These are phyloP conservation scores for Phoxinus phoxinus DNA, from an alignment of 2,113 vertebrate genomes.

Conservation along the genomic window DNA sequence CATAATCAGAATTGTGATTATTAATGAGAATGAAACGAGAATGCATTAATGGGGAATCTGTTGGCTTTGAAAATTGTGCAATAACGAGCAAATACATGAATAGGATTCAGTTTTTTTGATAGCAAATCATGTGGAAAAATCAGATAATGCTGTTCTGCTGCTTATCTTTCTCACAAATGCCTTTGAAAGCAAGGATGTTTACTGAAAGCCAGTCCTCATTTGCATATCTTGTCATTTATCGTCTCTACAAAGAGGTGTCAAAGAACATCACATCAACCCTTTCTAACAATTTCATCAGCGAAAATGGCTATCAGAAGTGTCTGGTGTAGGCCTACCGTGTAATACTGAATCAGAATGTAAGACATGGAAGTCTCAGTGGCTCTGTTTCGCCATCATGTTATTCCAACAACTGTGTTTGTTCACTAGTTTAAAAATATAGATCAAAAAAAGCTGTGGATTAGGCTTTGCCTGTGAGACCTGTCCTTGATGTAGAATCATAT, in stretches of 20 bases:
- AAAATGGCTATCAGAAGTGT: constrained; percentile 1
- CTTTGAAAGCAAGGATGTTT: constrained; percentile 28
- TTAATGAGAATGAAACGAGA: neutral
- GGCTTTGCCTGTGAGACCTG: constrained; percentile 20
- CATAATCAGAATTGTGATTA: neutral
- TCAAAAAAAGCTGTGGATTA: constrained; percentile 6
- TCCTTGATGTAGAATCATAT: constrained; percentile 23
- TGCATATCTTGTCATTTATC: constrained; percentile 35
- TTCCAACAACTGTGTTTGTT: neutral
- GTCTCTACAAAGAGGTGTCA: constrained; percentile 26
- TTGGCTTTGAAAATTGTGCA: neutral
- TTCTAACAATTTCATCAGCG: constrained; percentile 23
- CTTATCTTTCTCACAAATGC: constrained; percentile 22
- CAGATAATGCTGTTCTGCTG: neutral
- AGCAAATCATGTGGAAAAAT: constrained; percentile 8
- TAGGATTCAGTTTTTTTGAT: neutral
- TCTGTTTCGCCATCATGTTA: neutral
- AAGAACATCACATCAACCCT: constrained; percentile 24
- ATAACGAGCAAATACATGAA: neutral
- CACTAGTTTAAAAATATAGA: constrained; percentile 24
- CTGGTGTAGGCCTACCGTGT: neutral
- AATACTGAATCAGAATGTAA: neutral
- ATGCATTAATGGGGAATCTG: neutral
- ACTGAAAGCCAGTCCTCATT: constrained; percentile 20
- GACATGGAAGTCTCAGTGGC: neutral